A percentile compares a stretch with the other conserved stretches of the same genome.
phyloP scores from a whole-genome alignment of 1,140 invertebrate genomes.

The Matsumurasca onukii region DNA sequence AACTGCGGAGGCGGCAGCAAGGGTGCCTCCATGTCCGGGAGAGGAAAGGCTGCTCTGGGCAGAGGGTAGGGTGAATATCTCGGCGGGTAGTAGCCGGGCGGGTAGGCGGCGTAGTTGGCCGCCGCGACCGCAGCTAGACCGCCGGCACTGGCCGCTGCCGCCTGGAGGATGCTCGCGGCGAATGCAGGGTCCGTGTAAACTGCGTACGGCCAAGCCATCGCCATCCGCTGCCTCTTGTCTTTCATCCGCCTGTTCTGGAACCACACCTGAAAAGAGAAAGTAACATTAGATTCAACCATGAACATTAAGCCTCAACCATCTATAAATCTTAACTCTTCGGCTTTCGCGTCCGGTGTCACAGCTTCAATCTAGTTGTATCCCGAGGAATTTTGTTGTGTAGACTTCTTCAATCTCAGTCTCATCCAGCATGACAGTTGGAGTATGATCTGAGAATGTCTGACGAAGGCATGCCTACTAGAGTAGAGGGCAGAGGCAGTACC shows the following conservation, averaged over 20 bases:
- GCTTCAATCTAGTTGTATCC: too few species aligned
- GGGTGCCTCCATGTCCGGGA: constrained; percentile 15
- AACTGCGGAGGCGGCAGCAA: constrained; percentile 31
- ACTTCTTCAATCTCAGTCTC: too few species aligned
- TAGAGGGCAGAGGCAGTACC: too few species aligned
- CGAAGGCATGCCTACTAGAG: too few species aligned
- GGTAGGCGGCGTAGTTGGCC: constrained; percentile 38
- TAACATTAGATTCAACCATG: too few species aligned
- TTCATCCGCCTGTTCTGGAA: constrained; percentile 99
- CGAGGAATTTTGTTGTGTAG: too few species aligned
- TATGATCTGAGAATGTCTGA: too few species aligned
- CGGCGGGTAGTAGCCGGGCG: constrained; percentile 35
- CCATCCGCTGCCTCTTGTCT: constrained; percentile 92
- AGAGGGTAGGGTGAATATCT: constrained; percentile 30
- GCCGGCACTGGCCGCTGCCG: constrained; percentile 58
- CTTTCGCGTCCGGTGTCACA: too few species aligned
- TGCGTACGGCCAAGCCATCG: constrained; percentile 92
- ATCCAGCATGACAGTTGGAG: too few species aligned
- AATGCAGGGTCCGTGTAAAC: constrained; percentile 91
- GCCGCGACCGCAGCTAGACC: constrained; percentile 45
- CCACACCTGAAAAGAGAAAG: constrained; percentile 86
- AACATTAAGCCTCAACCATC: too few species aligned
- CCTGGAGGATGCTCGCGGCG: constrained; percentile 87
- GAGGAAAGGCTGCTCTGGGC: constrained; percentile 20
- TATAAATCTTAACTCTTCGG: too few species aligned